These are phyloP conservation scores for Clitarchus hookeri DNA, from an alignment of 2,888 invertebrate species.

Conservation along the genomic window DNA sequence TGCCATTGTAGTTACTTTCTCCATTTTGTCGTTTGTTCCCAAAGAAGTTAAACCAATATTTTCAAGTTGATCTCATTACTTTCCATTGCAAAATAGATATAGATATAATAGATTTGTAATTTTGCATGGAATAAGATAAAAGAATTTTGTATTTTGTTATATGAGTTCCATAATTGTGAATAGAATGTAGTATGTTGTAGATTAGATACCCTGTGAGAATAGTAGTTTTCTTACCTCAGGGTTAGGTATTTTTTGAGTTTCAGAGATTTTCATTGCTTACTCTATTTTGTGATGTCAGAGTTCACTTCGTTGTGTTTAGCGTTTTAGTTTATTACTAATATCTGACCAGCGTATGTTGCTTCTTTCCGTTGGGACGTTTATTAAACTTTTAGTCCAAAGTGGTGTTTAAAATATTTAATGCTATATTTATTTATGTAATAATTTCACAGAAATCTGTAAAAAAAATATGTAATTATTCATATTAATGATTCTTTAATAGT, in stretches of 20 bases:
- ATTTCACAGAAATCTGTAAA: too few relatives aligned
- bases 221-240: not conserved
- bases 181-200: not conserved
- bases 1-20: conserved; percentile 2
- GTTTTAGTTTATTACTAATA: not conserved
- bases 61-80: conserved; percentile 9
- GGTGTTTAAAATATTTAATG: too few relatives aligned
- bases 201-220: not conserved
- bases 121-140: conserved; percentile 14
- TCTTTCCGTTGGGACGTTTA: not conserved
- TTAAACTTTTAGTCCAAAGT: not conserved
- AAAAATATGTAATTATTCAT: too few relatives aligned
- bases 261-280: not conserved
- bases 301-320: not conserved
- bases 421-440: too few relatives aligned
- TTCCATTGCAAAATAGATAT: not conserved
- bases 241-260: not conserved
- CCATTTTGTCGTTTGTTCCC: not conserved
- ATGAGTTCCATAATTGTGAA: conserved; percentile 7
- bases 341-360: not conserved
- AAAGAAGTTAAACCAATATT: not conserved
- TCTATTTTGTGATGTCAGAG: not conserved
- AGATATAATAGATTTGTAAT: not conserved
- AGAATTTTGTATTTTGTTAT: not conserved
- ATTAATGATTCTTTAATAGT: too few relatives aligned